These are phyloP conservation scores for Panthera uncia DNA, from an alignment of 2,113 vertebrate genomes.

Conservation along the genomic window DNA sequence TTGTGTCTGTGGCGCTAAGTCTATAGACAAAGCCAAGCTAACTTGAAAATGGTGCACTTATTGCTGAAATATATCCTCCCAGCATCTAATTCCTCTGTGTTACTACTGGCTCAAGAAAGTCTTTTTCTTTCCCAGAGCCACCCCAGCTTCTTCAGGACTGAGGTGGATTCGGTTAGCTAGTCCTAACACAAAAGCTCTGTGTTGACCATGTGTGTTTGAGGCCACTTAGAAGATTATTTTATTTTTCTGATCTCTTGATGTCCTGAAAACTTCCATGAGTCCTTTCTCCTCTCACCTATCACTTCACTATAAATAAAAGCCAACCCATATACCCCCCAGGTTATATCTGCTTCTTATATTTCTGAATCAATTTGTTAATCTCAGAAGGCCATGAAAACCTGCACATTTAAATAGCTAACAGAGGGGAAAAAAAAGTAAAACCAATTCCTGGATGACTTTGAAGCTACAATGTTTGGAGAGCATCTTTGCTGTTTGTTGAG, in stretches of 20 bases:
- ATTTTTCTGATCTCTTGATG: slow-evolving; percentile 39
- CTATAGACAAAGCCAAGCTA: neutral
- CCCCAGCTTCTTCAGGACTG: neutral
- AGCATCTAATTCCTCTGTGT: neutral
- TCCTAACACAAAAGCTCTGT: neutral
- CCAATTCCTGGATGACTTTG: neutral
- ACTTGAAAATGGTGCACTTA: neutral
- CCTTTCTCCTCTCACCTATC: neutral
- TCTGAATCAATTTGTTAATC: neutral
- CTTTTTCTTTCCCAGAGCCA: neutral
- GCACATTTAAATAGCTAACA: neutral
- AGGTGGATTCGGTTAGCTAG: neutral
- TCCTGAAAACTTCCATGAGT: neutral
- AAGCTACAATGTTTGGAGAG: neutral
- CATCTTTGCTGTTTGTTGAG: neutral
- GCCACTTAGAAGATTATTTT: neutral
- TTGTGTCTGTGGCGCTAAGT: neutral
- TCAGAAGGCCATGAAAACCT: neutral
- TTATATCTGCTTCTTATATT: neutral
- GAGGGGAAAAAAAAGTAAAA: neutral
- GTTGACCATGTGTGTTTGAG: neutral
- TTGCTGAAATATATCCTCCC: neutral
- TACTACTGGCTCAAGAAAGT: neutral
- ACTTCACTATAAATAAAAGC: neutral
- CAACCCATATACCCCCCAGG: neutral